Conservation (phyloP, 2,797 vertebrate species). For the Lindbergichthys nudifrons region DNA sequence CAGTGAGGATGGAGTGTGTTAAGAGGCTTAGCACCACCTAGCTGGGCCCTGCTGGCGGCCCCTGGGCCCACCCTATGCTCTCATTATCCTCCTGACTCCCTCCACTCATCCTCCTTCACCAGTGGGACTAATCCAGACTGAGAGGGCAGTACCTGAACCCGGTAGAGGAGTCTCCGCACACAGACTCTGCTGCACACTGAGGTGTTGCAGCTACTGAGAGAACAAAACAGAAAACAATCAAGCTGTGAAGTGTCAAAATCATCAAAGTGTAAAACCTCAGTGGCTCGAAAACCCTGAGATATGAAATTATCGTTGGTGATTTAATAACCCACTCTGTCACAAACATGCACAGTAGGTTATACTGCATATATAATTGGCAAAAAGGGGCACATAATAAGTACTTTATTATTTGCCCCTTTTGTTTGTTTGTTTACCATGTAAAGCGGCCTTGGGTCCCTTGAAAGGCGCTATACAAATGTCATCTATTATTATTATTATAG, state of each 20-base stretch:
- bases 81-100: slow-evolving; percentile 77
- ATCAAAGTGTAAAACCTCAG: neutral
- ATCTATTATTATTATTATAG: no score
- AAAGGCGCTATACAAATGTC: no score
- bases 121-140: slow-evolving; percentile 69
- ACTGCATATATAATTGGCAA: no score
- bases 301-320: slow-evolving; percentile 35
- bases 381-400: no score
- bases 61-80: slow-evolving; percentile 65
- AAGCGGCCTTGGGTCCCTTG: no score
- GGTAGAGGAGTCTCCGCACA: slow-evolving; percentile 24
- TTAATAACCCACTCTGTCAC: slow-evolving; percentile 6
- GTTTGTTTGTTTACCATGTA: no score
- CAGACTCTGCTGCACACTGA: slow-evolving; percentile 19
- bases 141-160: slow-evolving; percentile 44
- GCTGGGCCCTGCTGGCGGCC: slow-evolving; percentile 66
- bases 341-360: neutral
- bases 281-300: neutral
- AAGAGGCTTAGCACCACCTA: slow-evolving; percentile 76
- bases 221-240: slow-evolving; percentile 23
- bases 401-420: no score
- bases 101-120: slow-evolving; percentile 65
- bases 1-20: slow-evolving; percentile 57
- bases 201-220: slow-evolving; percentile 2
- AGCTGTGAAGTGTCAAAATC: slow-evolving; percentile 10